Percentiles rank a stretch among this genome's conserved stretches.
Conservation (phyloP, 2,113 vertebrate species). For the Pelvicachromis taeniatus region DNA sequence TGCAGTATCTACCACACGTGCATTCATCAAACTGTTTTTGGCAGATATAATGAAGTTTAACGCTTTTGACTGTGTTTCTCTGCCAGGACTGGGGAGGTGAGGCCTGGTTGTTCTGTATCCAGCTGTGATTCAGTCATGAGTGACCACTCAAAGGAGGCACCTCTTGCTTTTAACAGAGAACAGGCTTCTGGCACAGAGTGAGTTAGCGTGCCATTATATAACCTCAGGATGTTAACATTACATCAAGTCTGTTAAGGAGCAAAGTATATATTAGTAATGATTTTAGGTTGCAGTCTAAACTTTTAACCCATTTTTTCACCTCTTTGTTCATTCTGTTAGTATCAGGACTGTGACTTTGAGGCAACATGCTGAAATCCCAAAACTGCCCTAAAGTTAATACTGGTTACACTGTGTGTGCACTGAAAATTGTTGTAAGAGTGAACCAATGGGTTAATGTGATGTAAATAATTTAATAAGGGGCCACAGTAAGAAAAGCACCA, state of each 20-base stretch:
- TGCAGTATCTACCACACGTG: background rate
- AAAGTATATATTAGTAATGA: background rate
- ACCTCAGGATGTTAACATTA: no score
- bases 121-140: background rate
- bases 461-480: background rate
- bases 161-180: background rate
- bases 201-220: background rate
- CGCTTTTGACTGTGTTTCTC: background rate
- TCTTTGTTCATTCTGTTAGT: background rate
- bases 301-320: background rate
- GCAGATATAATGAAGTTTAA: background rate
- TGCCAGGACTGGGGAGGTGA: background rate
- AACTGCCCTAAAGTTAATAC: background rate
- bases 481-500: background rate
- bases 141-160: background rate
- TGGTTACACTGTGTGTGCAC: background rate
- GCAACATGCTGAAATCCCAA: background rate
- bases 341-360: background rate
- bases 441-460: background rate
- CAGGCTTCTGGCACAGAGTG: background rate
- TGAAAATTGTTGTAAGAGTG: background rate
- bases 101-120: background rate
- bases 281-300: background rate
- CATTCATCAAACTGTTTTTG: background rate
- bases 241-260: background rate